A percentile compares a stretch with the other conserved stretches of the same genome.
Conservation (phyloP, 2,797 vertebrate species). For the Cuniculus paca region DNA sequence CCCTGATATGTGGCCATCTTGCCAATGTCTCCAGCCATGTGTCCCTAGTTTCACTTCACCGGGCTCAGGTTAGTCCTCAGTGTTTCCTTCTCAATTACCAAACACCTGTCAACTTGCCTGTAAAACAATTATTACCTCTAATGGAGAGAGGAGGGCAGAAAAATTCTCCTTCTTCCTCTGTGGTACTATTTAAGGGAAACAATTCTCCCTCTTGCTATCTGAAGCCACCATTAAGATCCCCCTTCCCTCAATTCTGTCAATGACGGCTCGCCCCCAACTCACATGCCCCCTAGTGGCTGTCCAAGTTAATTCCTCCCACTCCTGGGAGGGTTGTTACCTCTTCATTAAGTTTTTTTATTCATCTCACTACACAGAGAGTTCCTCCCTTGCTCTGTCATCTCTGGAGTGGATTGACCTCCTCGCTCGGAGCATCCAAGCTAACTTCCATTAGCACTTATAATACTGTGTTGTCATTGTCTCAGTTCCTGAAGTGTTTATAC, state of each 20-base stretch:
- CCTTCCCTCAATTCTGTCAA: not conserved
- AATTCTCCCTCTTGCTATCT: not conserved
- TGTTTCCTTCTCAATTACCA: constrained; percentile 6
- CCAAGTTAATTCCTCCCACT: not conserved
- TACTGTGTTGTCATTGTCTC: not conserved
- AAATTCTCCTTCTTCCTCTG: not conserved
- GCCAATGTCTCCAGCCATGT: not conserved
- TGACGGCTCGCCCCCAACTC: not conserved
- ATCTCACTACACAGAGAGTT: not conserved
- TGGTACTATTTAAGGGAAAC: not conserved
- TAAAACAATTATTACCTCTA: not conserved
- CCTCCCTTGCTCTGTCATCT: constrained; percentile 9
- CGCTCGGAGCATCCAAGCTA: not conserved
- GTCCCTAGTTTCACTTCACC: not conserved
- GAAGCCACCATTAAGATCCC: not conserved
- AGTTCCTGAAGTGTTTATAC: not conserved
- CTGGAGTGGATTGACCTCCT: not conserved
- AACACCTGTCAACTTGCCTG: not conserved
- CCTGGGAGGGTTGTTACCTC: not conserved
- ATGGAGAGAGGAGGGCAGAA: not conserved
- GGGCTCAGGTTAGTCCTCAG: not conserved
- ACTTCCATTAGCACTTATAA: not conserved
- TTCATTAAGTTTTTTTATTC: constrained; percentile 58
- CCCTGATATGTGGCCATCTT: not conserved
- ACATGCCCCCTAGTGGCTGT: not conserved